Base-by-base conservation (phyloP, 2,888 invertebrate genomes). In the Macrophya annulata region DNA sequence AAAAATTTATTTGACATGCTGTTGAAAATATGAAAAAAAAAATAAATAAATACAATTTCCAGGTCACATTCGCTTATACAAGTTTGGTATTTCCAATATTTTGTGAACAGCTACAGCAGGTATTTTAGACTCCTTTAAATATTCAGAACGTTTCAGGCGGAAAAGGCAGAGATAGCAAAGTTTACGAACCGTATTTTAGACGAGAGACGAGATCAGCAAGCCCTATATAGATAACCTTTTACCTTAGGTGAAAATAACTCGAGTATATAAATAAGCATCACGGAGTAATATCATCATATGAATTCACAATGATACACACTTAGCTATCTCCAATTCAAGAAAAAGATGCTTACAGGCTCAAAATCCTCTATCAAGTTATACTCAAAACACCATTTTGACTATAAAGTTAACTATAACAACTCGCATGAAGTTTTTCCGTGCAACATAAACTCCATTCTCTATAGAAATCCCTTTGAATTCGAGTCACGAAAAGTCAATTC, bases 101-200 rank as follows among this genome's bases (percentile, higher is more conserved):
- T n/a, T n/a, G 17, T 77, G 77, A 55, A 77, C 37, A 55, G 55
- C 15, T 68, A 68, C 37, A 68, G 68, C 15, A 37, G 68, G 9
- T 77, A 77, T 77, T 77, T 77, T 55, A 45, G 55, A 77, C 51
- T 51, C n/a, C 77, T 55, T 77, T 31, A 51, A 77, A 77, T 77
- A 77, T 77, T 77, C 31, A 77, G 31, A 55, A 48, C 55, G 37
- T 37, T 77, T 77, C n/a, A 51, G 37, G 5, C 17, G 43, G 68
- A 37, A 37, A 31, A 45, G 25, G 43, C 17, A 25, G 25, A 74
- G 21, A 25, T 17, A 68, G 68, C 31, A 37, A 68, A 68, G 37
- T 68, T 68, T 17, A 68, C 37, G 68, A 37, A 68, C 17, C 15
- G 37, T 68, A 68, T 68, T 68, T 62, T 21, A 62, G 21, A 12